Evolutionary conservation across 2,888 invertebrate genomes (phyloP).

Genomic region (Fissipunctia ypsillon): DNA sequence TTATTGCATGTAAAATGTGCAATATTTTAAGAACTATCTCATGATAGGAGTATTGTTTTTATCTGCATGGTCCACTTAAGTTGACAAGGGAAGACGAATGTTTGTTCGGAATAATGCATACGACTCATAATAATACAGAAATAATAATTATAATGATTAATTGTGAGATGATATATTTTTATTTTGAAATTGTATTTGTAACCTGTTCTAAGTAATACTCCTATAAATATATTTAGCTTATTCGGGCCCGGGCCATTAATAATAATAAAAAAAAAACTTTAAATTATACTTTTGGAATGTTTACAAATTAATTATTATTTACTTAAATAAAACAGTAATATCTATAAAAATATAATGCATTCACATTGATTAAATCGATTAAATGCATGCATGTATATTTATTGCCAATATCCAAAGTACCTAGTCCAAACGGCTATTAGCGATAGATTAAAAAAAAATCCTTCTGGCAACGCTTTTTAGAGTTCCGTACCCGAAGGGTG

Average conservation of each 20-base stretch:
- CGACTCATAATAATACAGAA: not conserved
- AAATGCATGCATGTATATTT: not conserved
- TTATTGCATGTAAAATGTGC: not conserved
- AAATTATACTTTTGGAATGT: not conserved
- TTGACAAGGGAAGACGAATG: constrained; percentile 29
- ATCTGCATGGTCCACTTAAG: constrained; percentile 24
- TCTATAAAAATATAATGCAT: not conserved
- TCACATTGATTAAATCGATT: not conserved
- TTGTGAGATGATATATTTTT: not conserved
- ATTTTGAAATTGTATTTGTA: not conserved
- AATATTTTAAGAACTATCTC: constrained; percentile 7
- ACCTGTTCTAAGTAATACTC: not conserved
- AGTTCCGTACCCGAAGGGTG: too few species aligned
- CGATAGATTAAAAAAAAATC: not conserved
- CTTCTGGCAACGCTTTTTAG: not conserved
- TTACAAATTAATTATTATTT: not conserved
- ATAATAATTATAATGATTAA: constrained; percentile 18
- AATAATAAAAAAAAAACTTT: not conserved
- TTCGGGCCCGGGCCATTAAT: too few species aligned
- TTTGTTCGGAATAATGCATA: constrained; percentile 12
- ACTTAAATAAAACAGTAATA: not conserved
- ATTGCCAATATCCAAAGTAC: not conserved
- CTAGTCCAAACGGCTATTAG: not conserved
- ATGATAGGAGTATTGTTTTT: constrained; percentile 4
- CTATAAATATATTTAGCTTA: too few species aligned